Evolutionary conservation across 2,797 vertebrate species (phyloP), one percentile per base, ranked within the genome.

Genomic region (Coreius guichenoti): DNA sequence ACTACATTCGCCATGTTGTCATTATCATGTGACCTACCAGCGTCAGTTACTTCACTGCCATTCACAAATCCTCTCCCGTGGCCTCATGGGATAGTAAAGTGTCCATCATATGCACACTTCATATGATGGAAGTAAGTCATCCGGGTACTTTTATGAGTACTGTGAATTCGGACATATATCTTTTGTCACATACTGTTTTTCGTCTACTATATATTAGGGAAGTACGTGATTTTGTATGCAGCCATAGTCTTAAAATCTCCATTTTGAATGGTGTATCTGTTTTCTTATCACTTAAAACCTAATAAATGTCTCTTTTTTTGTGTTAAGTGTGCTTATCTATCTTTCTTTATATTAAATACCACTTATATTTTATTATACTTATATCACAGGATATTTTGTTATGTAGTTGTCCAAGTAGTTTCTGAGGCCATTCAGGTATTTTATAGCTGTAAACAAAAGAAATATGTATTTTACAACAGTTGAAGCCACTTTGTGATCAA

Each of bases 391-490:
- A 77, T 58, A 77, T 39, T 77, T 77, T 26, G 12, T 56, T 36
- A 76, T 16, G 21, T 23, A n/a, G 7, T 58, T 23, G 33, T 31
- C 14, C 29, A 65, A 65, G 14, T 31, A 31, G 26, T 17, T 58
- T 77, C 4, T 43, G 33, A 36, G 54, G 8, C 4, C 26, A 5
- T 77, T 61, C 54, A 77, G 75, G 51, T 58, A 26, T 77, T 39
- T 77, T 58, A 58, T 6, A 26, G 14, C 54, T 39, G 56, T 39
- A 77, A 77, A 58, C 13, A n/a, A 77, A 56, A 77, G 36, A 39
- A 39, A 56, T 76, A 58, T 67, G 45, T 51, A 33, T 80, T 65
- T 47, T 33, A 47, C 26, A 49, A 75, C 73, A 68, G 26, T 6
- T 43, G 5, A 67, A 68, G 19, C 45, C 23, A 49, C 43, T 49